Evolutionary conservation across 2,113 vertebrate genomes (phyloP).

Genomic region (Tinamus guttatus): DNA sequence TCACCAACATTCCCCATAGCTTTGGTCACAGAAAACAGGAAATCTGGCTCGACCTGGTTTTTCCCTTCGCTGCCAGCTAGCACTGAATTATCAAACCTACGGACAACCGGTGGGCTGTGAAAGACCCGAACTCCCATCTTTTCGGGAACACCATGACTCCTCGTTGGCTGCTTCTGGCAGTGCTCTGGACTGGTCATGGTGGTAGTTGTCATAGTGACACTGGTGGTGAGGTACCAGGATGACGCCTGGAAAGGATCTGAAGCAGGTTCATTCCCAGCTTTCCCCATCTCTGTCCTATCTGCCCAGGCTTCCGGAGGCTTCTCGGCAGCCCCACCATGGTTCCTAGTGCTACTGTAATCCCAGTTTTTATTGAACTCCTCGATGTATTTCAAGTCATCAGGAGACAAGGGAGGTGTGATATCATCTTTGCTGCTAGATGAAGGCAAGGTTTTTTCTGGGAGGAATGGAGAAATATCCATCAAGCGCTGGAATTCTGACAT

Average conservation of each 20-base stretch:
- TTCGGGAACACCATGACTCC: constrained; percentile 76
- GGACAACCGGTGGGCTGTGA: constrained; percentile 84
- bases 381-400: constrained; percentile 97
- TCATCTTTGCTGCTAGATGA: constrained; percentile 84
- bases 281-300: constrained; percentile 81
- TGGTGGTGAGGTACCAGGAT: constrained; percentile 96
- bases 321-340: constrained; percentile 45
- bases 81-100: constrained; percentile 72
- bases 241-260: constrained; percentile 84
- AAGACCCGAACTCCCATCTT: constrained; percentile 85
- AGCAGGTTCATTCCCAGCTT: constrained; percentile 49
- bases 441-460: constrained; percentile 89
- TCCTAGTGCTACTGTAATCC: constrained; percentile 80
- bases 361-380: constrained; percentile 96
- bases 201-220: constrained; percentile 93
- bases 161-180: constrained; percentile 85
- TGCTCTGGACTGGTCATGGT: constrained; percentile 91
- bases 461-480: constrained; percentile 97
- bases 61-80: constrained; percentile 60
- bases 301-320: constrained; percentile 80
- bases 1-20: constrained; percentile 74
- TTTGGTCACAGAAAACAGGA: constrained; percentile 83
- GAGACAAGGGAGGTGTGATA: constrained; percentile 92
- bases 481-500: constrained; percentile 98
- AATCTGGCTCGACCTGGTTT: constrained; percentile 79